Evolutionary conservation across 2,113 vertebrate genomes (phyloP).

Genomic region (Gasterosteus nipponicus): DNA sequence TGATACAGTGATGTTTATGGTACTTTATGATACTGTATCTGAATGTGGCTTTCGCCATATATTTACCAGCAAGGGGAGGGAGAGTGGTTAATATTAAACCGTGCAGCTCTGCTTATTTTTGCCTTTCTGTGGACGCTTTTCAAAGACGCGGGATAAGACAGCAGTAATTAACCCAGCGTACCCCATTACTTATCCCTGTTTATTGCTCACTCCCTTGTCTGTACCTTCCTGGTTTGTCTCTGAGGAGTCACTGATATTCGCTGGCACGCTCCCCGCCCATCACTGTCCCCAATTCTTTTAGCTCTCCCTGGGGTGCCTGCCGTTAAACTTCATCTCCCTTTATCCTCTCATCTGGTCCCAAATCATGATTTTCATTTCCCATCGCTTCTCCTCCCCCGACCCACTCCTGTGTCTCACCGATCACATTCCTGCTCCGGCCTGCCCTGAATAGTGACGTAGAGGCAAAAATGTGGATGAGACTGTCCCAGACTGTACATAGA

Average conservation of each 20-base stretch:
- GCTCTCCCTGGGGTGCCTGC: slow-evolving; percentile 52
- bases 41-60: slow-evolving; percentile 81
- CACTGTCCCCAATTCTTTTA: slow-evolving; percentile 44
- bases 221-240: slow-evolving; percentile 41
- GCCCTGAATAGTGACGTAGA: slow-evolving; percentile 71
- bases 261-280: slow-evolving; percentile 44
- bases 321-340: slow-evolving; percentile 44
- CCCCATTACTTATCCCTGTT: slow-evolving; percentile 37
- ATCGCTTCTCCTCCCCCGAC: slow-evolving; percentile 51
- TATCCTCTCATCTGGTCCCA: slow-evolving; percentile 41
- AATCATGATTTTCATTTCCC: slow-evolving; percentile 55
- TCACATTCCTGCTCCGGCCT: slow-evolving; percentile 45
- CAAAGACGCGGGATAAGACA: slow-evolving; percentile 70
- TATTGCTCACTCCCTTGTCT: slow-evolving; percentile 22
- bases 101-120: slow-evolving; percentile 83
- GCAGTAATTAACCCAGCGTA: slow-evolving; percentile 72
- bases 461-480: slow-evolving; percentile 79
- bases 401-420: slow-evolving; percentile 22
- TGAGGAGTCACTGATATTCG: slow-evolving; percentile 43
- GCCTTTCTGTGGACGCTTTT: slow-evolving; percentile 79
- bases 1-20: slow-evolving; percentile 77
- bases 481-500: slow-evolving; percentile 81
- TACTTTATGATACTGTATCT: slow-evolving; percentile 77
- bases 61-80: slow-evolving; percentile 84
- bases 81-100: slow-evolving; percentile 78